Evolutionary conservation across 2,888 invertebrate genomes (phyloP).

Genomic region (Gortyna flavago): DNA sequence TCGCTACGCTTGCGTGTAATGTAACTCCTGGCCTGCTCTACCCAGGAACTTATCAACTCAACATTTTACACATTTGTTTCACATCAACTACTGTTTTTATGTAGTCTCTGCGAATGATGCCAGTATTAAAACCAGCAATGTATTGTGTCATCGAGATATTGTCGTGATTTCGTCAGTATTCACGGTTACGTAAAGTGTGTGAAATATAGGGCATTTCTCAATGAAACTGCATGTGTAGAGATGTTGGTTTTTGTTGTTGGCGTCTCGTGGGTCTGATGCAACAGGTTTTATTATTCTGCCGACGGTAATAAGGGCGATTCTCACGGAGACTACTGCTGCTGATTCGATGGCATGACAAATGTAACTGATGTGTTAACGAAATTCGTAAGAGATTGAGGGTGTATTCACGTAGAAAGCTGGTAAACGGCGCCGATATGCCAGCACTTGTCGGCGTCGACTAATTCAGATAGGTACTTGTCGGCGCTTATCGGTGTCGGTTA

Average conservation of each 20-base stretch:
- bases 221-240: slow-evolving; percentile 52
- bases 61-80: slow-evolving; percentile 16
- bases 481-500: background rate
- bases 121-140: slow-evolving; percentile 55
- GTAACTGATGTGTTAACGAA: too few relatives aligned
- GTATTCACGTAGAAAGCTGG: too few relatives aligned
- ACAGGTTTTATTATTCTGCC: slow-evolving; percentile 52
- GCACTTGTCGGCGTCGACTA: too few relatives aligned
- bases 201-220: slow-evolving; percentile 74
- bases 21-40: slow-evolving; percentile 58
- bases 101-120: slow-evolving; percentile 4
- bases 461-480: background rate
- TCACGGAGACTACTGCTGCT: slow-evolving; percentile 4
- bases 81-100: slow-evolving; percentile 44
- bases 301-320: slow-evolving; percentile 19
- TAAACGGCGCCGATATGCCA: too few relatives aligned
- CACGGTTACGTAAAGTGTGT: slow-evolving; percentile 55
- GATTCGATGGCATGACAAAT: background rate
- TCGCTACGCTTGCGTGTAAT: slow-evolving; percentile 67
- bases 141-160: slow-evolving; percentile 32
- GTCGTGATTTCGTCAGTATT: slow-evolving; percentile 11
- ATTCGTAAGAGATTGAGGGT: background rate
- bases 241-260: slow-evolving; percentile 59
- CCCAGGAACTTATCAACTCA: slow-evolving; percentile 6
- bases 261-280: slow-evolving; percentile 31